Base-by-base conservation (phyloP, 1,140 invertebrate species). In the Drosophila cardini region DNA sequence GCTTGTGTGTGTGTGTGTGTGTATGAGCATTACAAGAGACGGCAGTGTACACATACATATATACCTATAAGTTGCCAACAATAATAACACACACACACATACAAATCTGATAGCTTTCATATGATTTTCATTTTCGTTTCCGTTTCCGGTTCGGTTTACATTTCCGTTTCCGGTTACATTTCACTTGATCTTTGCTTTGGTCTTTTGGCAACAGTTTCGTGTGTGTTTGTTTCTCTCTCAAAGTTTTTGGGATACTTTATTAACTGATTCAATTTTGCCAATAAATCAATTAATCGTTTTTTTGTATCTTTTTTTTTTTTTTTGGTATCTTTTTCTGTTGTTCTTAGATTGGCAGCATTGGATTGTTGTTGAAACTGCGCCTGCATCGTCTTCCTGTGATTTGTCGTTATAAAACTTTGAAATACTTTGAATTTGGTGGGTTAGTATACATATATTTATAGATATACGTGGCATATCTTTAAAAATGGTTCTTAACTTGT, bases 361-460 rank as follows among this genome's bases (percentile, higher is more conserved):
- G 48, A 50, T 15, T 52, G n/a, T 30, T 62, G 46, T 48, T 74
- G 30, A 32, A 46, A 32, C 45, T 46, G 50, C 46, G 15, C 62
- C 45, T 46, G 50, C 46, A 11, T 58, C 61, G 46, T 61, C 26
- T 18, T 46, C 43, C 43, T 65, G 61, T 36, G 21, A 57, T 50
- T 48, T 69, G 69, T 56, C 34, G 48, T 62, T 87, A 80, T 80
- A 85, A 85, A 85, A 85, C 81, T 48, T 84, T 89, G 84, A 90
- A 89, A 89, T 89, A 89, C 84, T 90, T 89, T 89, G 84, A 89
- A 89, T 89, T 89, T 89, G 84, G 84, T 89, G 84, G 84, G 84
- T 89, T 89, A 89, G 84, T 89, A 89, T 89, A 89, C 84, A 87
- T 89, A 89, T 89, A 89, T 89, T 89, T 89, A 89, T 89, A 89